phyloP scores from a whole-genome alignment of 53 echinoderm and acorn worm genomes.

The Apostichopus leukothele region DNA sequence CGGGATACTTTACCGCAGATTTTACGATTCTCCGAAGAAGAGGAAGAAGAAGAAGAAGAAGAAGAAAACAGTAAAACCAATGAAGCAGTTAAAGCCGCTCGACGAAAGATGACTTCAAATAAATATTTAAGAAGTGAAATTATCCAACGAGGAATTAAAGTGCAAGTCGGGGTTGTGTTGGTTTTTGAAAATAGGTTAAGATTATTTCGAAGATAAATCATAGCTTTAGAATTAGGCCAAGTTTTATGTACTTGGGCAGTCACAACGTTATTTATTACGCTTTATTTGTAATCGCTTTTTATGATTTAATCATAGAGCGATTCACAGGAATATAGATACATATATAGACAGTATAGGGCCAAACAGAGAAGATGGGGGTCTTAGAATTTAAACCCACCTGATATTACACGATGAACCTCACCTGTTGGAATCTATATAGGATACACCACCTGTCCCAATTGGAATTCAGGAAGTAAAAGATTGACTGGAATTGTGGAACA shows the following conservation, averaged over 20 bases:
- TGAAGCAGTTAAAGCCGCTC: slow-evolving; percentile 20
- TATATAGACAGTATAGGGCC: too few species aligned
- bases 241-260: slow-evolving; percentile 5
- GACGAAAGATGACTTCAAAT: slow-evolving; percentile 17
- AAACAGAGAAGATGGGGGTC: too few species aligned
- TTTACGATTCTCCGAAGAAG: slow-evolving; percentile 36
- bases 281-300: neutral
- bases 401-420: too few species aligned
- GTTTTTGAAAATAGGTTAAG: slow-evolving; percentile 10
- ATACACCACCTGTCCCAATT: too few species aligned
- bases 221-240: slow-evolving; percentile 10
- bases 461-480: too few species aligned
- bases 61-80: neutral
- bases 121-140: neutral
- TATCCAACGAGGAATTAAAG: neutral
- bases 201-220: neutral
- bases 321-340: too few species aligned
- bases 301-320: too few species aligned
- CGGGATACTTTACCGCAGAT: slow-evolving; percentile 20
- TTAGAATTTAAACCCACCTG: too few species aligned
- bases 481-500: too few species aligned
- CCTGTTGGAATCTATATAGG: too few species aligned
- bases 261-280: neutral
- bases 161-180: slow-evolving; percentile 12
- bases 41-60: neutral